Conservation (phyloP, 2,113 vertebrate genomes). For the Chaetura pelagica region DNA sequence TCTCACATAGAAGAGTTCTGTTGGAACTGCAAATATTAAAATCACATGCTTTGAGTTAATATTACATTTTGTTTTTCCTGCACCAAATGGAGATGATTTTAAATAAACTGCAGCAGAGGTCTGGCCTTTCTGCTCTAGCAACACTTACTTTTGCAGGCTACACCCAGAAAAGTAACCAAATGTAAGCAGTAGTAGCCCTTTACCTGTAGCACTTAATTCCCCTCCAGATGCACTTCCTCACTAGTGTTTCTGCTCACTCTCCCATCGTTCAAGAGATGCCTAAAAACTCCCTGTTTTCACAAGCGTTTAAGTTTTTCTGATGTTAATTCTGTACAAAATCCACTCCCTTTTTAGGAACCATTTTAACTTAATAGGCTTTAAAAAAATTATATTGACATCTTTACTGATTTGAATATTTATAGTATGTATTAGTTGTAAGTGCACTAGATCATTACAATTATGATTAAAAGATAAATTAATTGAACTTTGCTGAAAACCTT, state of each 20-base stretch:
- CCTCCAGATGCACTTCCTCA: background rate
- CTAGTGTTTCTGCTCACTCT: background rate
- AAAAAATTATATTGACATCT: background rate
- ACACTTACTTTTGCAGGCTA: background rate
- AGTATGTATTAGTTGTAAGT: background rate
- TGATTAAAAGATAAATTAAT: background rate
- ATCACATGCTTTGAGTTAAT: background rate
- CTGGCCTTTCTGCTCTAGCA: background rate
- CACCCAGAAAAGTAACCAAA: background rate
- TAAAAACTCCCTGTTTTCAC: background rate
- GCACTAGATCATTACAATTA: background rate
- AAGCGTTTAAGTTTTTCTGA: background rate
- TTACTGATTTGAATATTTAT: background rate
- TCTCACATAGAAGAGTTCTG: background rate
- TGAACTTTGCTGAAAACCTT: background rate
- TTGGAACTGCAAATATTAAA: background rate
- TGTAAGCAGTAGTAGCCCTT: background rate
- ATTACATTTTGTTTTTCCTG: background rate
- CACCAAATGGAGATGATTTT: background rate
- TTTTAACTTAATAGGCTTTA: background rate
- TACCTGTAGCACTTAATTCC: accelerated
- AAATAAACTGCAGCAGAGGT: background rate
- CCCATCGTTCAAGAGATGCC: background rate
- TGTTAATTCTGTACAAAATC: background rate
- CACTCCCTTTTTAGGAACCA: background rate